Percentiles rank a stretch among this genome's conserved stretches.
Conservation (phyloP, 2,888 invertebrate genomes). For the Phrixothrix hirtus region DNA sequence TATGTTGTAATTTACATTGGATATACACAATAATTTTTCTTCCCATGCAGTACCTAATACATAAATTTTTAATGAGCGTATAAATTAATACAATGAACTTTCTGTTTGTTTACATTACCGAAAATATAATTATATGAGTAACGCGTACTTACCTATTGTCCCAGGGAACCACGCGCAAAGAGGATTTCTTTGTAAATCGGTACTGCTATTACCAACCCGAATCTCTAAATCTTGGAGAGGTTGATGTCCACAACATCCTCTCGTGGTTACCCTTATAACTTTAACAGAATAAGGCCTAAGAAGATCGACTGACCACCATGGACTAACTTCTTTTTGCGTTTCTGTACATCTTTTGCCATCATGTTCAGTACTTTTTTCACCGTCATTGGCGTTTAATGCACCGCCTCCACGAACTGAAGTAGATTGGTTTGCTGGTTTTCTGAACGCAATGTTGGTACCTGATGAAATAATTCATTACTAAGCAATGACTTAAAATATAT, state of each 20-base stretch:
- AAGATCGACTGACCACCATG: conserved; percentile 92
- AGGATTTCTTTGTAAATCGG: conserved; percentile 83
- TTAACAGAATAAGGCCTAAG: conserved; percentile 81
- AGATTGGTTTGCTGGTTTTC: conserved; percentile 89
- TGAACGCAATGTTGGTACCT: conserved; percentile 83
- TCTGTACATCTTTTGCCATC: conserved; percentile 88
- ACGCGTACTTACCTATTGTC: conserved; percentile 68
- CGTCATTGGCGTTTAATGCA: conserved; percentile 85
- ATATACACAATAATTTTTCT: no score
- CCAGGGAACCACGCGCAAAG: conserved; percentile 94
- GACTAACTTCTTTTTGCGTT: conserved; percentile 86
- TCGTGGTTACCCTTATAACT: conserved; percentile 83
- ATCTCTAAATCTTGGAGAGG: conserved; percentile 88
- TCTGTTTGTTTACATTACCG: neutral
- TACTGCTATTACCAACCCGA: conserved; percentile 88
- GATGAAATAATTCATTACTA: no score
- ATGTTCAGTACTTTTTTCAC: conserved; percentile 80
- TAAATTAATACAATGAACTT: conserved; percentile 9
- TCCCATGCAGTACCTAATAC: conserved; percentile 1
- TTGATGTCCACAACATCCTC: conserved; percentile 84
- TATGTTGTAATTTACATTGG: no score
- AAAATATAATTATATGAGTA: neutral
- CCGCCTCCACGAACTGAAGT: conserved; percentile 84
- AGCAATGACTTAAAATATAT: conserved; percentile 25
- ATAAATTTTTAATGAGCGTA: conserved; percentile 1